A percentile compares a stretch with the other conserved stretches of the same genome.
phyloP scores from a whole-genome alignment of 2,888 invertebrate species.

The Tridacna gigas region DNA sequence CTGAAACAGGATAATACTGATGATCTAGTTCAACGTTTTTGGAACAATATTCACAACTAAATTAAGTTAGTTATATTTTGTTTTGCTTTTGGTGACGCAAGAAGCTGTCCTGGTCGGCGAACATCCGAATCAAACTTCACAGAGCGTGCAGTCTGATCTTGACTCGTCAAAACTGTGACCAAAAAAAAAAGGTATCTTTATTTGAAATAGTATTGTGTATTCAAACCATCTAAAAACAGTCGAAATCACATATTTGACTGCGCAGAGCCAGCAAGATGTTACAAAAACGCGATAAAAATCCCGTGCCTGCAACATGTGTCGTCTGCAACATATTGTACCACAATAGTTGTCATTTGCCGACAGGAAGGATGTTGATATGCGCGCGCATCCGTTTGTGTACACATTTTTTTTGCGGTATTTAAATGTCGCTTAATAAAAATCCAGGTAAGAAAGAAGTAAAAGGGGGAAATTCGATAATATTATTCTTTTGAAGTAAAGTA shows the following conservation, averaged over 20 bases:
- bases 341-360: neutral
- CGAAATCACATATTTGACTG: neutral
- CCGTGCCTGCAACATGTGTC: slow-evolving; percentile 15
- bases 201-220: neutral
- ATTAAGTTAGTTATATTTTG: too few relatives aligned
- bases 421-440: slow-evolving; percentile 25
- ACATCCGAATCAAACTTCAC: too few relatives aligned
- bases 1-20: too few relatives aligned
- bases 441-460: slow-evolving; percentile 4
- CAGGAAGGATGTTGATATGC: slow-evolving; percentile 30
- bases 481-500: too few relatives aligned
- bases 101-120: too few relatives aligned
- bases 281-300: neutral
- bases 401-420: slow-evolving; percentile 27
- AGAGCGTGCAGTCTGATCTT: too few relatives aligned
- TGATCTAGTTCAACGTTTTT: too few relatives aligned
- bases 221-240: neutral
- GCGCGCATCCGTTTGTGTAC: slow-evolving; percentile 47
- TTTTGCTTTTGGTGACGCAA: too few relatives aligned
- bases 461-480: neutral
- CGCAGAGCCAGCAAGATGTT: slow-evolving; percentile 10
- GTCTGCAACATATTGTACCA: slow-evolving; percentile 25
- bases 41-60: too few relatives aligned
- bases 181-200: too few relatives aligned
- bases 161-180: too few relatives aligned